Percentiles rank a stretch among this genome's conserved stretches.
Conservation (phyloP, 2,797 vertebrate species). For the Cirrhinus molitorella region DNA sequence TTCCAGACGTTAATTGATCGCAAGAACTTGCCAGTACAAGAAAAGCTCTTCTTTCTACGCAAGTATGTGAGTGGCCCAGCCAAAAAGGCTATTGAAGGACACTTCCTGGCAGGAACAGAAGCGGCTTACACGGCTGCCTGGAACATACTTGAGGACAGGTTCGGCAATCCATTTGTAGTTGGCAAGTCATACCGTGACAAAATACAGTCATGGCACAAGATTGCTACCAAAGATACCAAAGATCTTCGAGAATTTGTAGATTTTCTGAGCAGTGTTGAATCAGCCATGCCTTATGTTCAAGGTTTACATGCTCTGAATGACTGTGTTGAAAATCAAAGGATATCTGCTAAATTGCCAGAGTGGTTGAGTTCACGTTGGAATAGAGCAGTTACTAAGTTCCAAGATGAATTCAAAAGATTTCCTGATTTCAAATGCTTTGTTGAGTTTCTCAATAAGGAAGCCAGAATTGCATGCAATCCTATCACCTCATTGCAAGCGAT, state of each 20-base stretch:
- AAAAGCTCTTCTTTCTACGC: conserved; percentile 42
- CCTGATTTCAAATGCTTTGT: conserved; percentile 47
- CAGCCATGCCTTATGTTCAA: conserved; percentile 41
- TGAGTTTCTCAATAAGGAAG: conserved; percentile 46
- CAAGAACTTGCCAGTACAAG: conserved; percentile 56
- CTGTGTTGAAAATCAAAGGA: conserved; percentile 46
- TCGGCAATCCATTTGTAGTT: conserved; percentile 52
- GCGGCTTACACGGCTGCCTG: conserved; percentile 45
- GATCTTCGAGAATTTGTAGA: conserved; percentile 51
- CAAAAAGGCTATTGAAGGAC: conserved; percentile 50
- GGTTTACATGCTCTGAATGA: conserved; percentile 44
- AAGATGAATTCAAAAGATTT: conserved; percentile 48
- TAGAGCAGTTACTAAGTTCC: conserved; percentile 1
- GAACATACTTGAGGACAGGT: conserved; percentile 51
- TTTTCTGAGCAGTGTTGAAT: conserved; percentile 54
- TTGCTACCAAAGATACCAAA: conserved; percentile 48
- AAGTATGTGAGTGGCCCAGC: conserved; percentile 48
- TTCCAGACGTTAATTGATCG: conserved; percentile 48
- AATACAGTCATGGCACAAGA: conserved; percentile 56
- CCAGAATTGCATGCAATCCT: conserved; percentile 30
- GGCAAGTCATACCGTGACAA: conserved; percentile 49
- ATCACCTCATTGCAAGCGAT: conserved; percentile 50
- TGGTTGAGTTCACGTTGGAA: conserved; percentile 46
- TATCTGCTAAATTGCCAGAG: conserved; percentile 50
- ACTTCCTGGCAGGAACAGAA: conserved; percentile 54